Evolutionary conservation across 2,888 invertebrate species (phyloP).

Genomic region (Drosophila peninsularis): DNA sequence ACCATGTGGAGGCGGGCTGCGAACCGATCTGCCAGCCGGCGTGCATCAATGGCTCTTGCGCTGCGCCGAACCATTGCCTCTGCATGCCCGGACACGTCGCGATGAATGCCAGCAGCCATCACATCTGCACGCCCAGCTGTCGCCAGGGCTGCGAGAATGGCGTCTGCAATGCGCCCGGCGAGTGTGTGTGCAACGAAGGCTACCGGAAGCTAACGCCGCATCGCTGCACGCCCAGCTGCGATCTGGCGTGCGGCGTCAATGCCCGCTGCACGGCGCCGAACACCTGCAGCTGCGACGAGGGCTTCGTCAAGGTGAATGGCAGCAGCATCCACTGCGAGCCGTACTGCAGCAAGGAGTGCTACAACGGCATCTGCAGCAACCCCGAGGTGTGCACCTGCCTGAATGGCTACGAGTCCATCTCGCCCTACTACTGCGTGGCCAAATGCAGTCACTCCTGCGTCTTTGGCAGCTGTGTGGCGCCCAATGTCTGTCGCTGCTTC

Average conservation of each 20-base stretch:
- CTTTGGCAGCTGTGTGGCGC: slow-evolving; percentile 82
- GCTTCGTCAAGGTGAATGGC: slow-evolving; percentile 70
- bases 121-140: slow-evolving; percentile 82
- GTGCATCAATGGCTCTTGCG: slow-evolving; percentile 86
- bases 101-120: slow-evolving; percentile 73
- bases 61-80: slow-evolving; percentile 82
- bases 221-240: slow-evolving; percentile 77
- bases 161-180: slow-evolving; percentile 80
- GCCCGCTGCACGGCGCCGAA: slow-evolving; percentile 84
- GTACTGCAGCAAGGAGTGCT: slow-evolving; percentile 72
- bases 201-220: slow-evolving; percentile 72
- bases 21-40: slow-evolving; percentile 85
- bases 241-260: slow-evolving; percentile 73
- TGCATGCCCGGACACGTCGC: slow-evolving; percentile 80
- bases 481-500: slow-evolving; percentile 85
- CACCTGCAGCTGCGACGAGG: slow-evolving; percentile 82
- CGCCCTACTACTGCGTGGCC: slow-evolving; percentile 77
- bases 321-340: slow-evolving; percentile 80
- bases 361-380: slow-evolving; percentile 84
- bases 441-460: slow-evolving; percentile 75
- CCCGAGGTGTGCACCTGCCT: slow-evolving; percentile 83
- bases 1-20: slow-evolving; percentile 80
- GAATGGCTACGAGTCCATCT: slow-evolving; percentile 75
- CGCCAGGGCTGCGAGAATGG: slow-evolving; percentile 84
- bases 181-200: slow-evolving; percentile 81